Base-by-base conservation (phyloP, 2,113 vertebrate genomes). In the Tursiops truncatus region DNA sequence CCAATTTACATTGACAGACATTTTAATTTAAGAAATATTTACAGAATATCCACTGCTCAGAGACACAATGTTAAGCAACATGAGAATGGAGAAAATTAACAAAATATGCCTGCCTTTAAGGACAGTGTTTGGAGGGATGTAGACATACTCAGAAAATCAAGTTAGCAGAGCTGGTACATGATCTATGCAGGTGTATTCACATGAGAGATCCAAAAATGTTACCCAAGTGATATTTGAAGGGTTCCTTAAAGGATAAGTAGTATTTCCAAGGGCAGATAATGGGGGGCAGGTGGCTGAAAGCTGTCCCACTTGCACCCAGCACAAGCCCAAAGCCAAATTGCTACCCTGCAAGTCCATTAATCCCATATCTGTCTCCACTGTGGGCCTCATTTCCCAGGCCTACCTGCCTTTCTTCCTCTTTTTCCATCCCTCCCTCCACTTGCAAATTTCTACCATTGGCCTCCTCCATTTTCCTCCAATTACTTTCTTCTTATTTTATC, bases 1-100 rank as follows among this genome's bases (percentile, higher is more conserved):
- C 74, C 44, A 53, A 50, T 50, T 50, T 77, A 50, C 18, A 53
- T 33, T 65, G 76, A 18, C 31, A 47, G 3, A 38, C 20, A 20
- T 63, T 76, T 47, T 15, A 84, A 71, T 91, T 91, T 86, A 89
- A 94, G 83, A 91, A 84, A 60, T 76, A 63, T n/a, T 62, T 74
- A 33, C 71, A 47, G 50, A 74, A 68, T 56, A 67, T 2, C 6
- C 25, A 18, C 77, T n/a, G 18, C 28, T 41, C 12, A 63, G 50
- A 18, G 28, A 76, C 8, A 47, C 1, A 2, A 33, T 36, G 7
- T 68, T 80, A 80, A 44, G 17, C 21, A 71, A 56, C 62, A 8
- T 56, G 17, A n/a, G 11, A 62, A 62, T 67, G 81, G 50, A 81
- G 6, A 76, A 88, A 92, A 81, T 80, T 58, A 70, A 63, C 44